Base-by-base conservation (phyloP, 2,113 vertebrate species). In the Synodontis membranacea region DNA sequence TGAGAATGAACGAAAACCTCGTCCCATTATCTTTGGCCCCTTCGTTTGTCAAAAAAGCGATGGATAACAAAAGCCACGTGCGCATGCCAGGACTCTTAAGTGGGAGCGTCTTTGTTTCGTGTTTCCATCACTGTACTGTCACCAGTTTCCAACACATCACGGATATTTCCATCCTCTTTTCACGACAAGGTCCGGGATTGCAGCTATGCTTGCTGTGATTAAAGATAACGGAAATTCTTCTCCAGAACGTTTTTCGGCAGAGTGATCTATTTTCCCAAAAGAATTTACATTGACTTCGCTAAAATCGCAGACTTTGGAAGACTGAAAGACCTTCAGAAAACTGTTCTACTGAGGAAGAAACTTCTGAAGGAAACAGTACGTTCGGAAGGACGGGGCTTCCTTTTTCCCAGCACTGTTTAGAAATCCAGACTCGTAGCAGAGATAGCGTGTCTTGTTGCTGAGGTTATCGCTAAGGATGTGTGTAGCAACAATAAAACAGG, bases 1-100 rank as follows among this genome's bases (percentile, higher is more conserved):
- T 34, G n/a, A 50, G 50, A 68, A 83, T 68, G 52, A 80, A 58
- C 14, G 28, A 52, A 52, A 50, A 34, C n/a, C 82, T 2, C 25
- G 60, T 83, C 48, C 31, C 62, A 66, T 68, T 83, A 68, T 83
- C 82, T 56, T 80, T 80, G 52, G 52, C 78, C 78, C 12, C 23
- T 39, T 4, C 15, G 23, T 50, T 50, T 66, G 66, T 23, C 58
- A 64, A 50, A 64, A 64, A 42, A 28, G 15, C 10, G 58, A 82
- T 23, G 56, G 39, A 37, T 34, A 83, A 50, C 64, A 37, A 68
- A 66, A 68, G 42, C 60, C 60, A 68, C 62, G 6, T 50, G 48
- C 15, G 31, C 82, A 68, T 68, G 42, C 31, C 48, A 37, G 46
- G 60, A 83, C 48, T 83, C 64, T 50, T 52, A 83, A 83, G 44